phyloP scores from a whole-genome alignment of 2,888 invertebrate species.

The Andrena praecox region DNA sequence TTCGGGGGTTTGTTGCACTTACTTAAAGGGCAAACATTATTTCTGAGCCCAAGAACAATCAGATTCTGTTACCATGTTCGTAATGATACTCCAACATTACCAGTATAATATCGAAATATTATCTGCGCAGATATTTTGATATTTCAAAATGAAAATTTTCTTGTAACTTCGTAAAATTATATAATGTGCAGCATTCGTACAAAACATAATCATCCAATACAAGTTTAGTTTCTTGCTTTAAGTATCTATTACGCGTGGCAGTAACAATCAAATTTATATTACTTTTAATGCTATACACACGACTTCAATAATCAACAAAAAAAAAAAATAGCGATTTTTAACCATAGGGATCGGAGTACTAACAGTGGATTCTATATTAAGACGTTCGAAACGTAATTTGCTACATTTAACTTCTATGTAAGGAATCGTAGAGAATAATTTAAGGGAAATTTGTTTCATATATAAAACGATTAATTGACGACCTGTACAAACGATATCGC shows the following conservation, averaged over 20 bases:
- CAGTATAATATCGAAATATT: neutral
- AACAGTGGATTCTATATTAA: neutral
- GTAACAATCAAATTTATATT: conserved; percentile 12
- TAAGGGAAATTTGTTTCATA: conserved; percentile 53
- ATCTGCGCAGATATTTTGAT: neutral
- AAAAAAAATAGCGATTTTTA: neutral
- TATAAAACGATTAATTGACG: conserved; percentile 50
- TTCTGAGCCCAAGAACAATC: neutral
- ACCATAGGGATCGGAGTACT: neutral
- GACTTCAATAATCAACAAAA: conserved; percentile 11
- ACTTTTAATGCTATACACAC: neutral
- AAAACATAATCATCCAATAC: conserved; percentile 9
- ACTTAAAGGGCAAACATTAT: neutral
- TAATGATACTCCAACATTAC: neutral
- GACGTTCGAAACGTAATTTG: neutral
- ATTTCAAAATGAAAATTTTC: neutral
- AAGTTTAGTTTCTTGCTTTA: neutral
- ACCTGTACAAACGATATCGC: conserved; percentile 51
- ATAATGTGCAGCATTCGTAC: conserved; percentile 1
- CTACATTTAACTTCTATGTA: conserved; percentile 22
- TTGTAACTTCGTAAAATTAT: conserved; percentile 14
- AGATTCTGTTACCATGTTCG: neutral
- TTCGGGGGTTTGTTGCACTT: no score
- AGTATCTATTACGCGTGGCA: neutral
- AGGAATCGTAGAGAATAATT: conserved; percentile 51